Evolutionary conservation across 2,797 vertebrate species (phyloP).

Genomic region (Nothura maculosa): DNA sequence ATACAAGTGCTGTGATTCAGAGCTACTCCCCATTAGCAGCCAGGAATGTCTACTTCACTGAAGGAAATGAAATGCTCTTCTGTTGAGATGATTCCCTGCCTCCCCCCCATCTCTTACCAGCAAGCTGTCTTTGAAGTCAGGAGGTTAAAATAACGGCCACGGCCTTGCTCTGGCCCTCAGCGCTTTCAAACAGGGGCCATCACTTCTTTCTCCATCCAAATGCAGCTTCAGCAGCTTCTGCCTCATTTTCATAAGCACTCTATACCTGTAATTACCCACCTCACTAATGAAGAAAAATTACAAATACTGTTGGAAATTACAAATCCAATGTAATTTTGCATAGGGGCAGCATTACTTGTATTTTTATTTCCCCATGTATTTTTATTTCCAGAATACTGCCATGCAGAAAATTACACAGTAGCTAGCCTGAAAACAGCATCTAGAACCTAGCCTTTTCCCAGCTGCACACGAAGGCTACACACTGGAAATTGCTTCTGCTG

Average conservation of each 20-base stretch:
- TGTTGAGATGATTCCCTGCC: constrained; percentile 81
- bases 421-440: neutral
- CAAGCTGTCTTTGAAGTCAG: constrained; percentile 87
- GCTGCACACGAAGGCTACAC: constrained; percentile 58
- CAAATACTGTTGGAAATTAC: neutral
- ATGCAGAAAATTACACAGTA: neutral
- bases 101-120: constrained; percentile 52
- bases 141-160: constrained; percentile 89
- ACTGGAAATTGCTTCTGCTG: constrained; percentile 66
- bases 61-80: constrained; percentile 91
- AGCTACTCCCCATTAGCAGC: constrained; percentile 84
- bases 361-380: neutral
- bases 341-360: neutral
- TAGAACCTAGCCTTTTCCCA: constrained; percentile 17
- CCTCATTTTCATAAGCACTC: neutral
- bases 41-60: constrained; percentile 84
- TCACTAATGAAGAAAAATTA: neutral
- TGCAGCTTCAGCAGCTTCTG: neutral
- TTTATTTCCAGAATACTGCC: neutral
- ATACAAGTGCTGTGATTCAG: constrained; percentile 88
- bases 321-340: neutral
- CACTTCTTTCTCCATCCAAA: constrained; percentile 50
- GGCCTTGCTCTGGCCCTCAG: constrained; percentile 69
- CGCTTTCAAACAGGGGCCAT: constrained; percentile 80
- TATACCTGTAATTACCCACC: accelerated